Conservation (phyloP, 2,113 vertebrate species). For the Motacilla tschutschensis region DNA sequence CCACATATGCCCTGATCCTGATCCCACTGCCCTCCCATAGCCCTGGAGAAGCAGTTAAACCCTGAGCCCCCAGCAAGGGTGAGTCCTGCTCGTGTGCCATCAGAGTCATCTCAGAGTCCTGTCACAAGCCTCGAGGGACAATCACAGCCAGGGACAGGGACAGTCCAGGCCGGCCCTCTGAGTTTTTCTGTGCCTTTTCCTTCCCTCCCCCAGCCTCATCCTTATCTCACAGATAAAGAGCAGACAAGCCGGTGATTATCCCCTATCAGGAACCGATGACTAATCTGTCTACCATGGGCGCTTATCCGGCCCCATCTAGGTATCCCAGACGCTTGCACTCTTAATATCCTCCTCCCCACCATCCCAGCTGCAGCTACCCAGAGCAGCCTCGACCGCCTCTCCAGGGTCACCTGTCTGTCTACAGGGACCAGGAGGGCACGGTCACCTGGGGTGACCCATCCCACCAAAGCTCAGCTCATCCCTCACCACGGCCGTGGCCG, state of each 20-base stretch:
- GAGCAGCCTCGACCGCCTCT: background rate
- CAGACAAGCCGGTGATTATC: conserved; percentile 56
- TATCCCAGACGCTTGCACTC: background rate
- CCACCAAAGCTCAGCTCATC: background rate
- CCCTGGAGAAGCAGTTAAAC: background rate
- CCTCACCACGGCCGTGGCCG: rapidly evolving
- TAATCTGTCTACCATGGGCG: conserved; percentile 28
- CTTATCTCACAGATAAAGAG: conserved; percentile 42
- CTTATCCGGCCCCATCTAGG: background rate
- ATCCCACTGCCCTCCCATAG: background rate
- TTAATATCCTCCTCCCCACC: background rate
- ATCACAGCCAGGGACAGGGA: background rate
- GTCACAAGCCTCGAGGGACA: background rate
- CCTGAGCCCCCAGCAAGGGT: background rate
- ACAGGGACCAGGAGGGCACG: background rate
- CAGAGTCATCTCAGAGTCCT: background rate
- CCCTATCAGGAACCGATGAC: conserved; percentile 47
- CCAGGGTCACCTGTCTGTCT: background rate
- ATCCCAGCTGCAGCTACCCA: background rate
- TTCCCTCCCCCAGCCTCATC: background rate
- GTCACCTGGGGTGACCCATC: background rate
- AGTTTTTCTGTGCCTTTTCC: background rate
- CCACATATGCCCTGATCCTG: background rate
- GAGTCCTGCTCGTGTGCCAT: background rate
- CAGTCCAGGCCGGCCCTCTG: background rate